Base-by-base conservation (phyloP, 1,140 invertebrate genomes). In the Muscidifurax raptorellus region DNA sequence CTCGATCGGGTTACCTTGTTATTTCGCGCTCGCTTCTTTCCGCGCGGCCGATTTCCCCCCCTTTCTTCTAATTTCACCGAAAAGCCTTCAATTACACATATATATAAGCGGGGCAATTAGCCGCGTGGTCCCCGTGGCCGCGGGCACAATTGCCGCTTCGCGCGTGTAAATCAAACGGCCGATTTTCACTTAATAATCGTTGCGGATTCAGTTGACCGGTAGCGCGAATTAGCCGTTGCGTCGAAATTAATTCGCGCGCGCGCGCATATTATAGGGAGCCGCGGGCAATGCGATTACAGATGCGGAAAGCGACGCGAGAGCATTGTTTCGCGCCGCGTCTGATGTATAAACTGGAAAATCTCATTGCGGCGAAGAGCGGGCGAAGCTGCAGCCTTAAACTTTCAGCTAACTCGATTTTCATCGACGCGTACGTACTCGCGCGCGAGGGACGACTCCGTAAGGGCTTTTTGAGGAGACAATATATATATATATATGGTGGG, bases 261-360 rank as follows among this genome's bases (percentile, higher is more conserved):
- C 18, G 52, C 18, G 18, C 18, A 59, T 59, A 59, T 59, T 59
- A 59, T n/a, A 59, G 52, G 52, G 44, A 1, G 52, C 28, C 13
- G 64, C 47, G 74, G 74, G 25, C 76, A 83, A 83, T 32, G 64
- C 36, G 59, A 83, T 83, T 78, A 72, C 22, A 13, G 22, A 82
- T 64, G 52, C 52, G 47, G 69, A 74, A 82, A 74, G 27, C 59
- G 72, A 1, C 22, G 72, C 13, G 27, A 69, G 22, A 28, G 66
- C 66, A n/a, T 75, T 85, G 36, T 85, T 89, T 88, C 79, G 86
- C 71, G 52, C 44, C 15, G 18, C 40, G 30, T n/a, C 36, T 30
- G 28, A 52, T 25, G 47, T 47, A 40, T 22, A 77, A 80, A 82
- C 30, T 86, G 64, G 67, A 74, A 81, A 66, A 86, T 85, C 66